Base-by-base conservation (phyloP, 2,113 vertebrate genomes). In the Caranx ignobilis region DNA sequence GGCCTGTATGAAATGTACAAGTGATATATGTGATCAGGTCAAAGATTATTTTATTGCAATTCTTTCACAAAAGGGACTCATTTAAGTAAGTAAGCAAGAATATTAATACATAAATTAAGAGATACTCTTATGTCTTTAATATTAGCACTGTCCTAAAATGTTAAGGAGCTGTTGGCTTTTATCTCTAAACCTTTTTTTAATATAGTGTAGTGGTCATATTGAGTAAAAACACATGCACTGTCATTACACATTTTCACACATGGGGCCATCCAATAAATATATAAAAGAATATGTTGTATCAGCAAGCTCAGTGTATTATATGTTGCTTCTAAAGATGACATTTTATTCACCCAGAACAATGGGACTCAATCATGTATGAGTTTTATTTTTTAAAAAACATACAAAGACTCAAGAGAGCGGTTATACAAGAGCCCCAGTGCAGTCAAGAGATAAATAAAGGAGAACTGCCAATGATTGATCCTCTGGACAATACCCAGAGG, bases 101-200 rank as follows among this genome's bases (percentile, higher is more conserved):
- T 73, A 89, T 84, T 87, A 81, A 78, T 66, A 47, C 43, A 35
- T 66, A 54, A 80, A 80, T 82, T 48, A 32, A n/a, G 54, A 18
- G 54, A 54, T 37, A 32, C 57, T 62, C 1, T 47, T 5, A 32
- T 54, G 31, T 32, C 12, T 77, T 41, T 57, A 35, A 37, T 35
- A 45, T 54, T 9, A 59, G 43, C 19, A 35, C 19, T 12, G 34
- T 82, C 21, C 19, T 48, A 59, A 47, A 52, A 48, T 67, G 45
- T 39, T 19, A 47, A 32, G 10, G 32, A 73, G 35, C 35, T 37
- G 35, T 7, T 37, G 35, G 35, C 3, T 37, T 37, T 37, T 37
- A 37, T 4, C 35, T 37, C 35, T 37, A 37, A 37, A 37, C 4
- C 4, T 7, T 37, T 37, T 37, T 37, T 37, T 37, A 37, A 37